phyloP scores from a whole-genome alignment of 2,888 invertebrate species.

The Macrosoma leucophasiata region DNA sequence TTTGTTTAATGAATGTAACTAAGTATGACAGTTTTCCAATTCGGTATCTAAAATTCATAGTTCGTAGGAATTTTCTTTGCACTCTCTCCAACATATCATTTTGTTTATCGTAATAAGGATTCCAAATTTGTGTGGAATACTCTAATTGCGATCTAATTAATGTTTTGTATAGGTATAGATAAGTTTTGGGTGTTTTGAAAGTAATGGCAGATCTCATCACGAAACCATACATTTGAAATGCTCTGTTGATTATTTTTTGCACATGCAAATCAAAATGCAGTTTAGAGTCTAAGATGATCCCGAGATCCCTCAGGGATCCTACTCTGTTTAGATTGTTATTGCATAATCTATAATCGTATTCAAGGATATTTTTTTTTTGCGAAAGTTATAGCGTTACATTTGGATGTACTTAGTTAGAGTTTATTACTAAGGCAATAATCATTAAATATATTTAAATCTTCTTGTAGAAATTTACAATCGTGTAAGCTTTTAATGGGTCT shows the following conservation, averaged over 20 bases:
- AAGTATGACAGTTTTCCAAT: conserved; percentile 1
- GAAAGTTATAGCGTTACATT: conserved; percentile 9
- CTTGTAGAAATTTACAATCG: conserved; percentile 1
- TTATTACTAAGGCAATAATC: conserved; percentile 3
- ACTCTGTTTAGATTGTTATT: not conserved
- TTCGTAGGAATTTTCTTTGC: conserved; percentile 8
- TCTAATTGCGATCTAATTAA: conserved; percentile 18
- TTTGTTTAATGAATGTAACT: conserved; percentile 1
- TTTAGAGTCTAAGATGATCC: conserved; percentile 16
- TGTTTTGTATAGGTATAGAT: conserved; percentile 11
- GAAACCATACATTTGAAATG: conserved; percentile 19
- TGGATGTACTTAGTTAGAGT: conserved; percentile 2
- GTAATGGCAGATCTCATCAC: conserved; percentile 12
- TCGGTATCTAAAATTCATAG: conserved; percentile 5
- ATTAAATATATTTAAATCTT: conserved; percentile 3
- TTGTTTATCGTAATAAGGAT: conserved; percentile 15
- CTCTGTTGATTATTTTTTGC: conserved; percentile 16
- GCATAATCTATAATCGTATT: conserved; percentile 2
- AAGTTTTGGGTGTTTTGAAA: conserved; percentile 12
- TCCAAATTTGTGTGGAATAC: conserved; percentile 13
- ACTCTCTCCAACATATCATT: conserved; percentile 5
- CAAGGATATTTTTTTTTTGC: conserved; percentile 3
- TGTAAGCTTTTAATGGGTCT: not conserved
- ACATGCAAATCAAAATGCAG: conserved; percentile 17
- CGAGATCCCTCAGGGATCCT: conserved; percentile 13